These are phyloP conservation scores for Bhutanitis thaidina DNA, from an alignment of 2,888 invertebrate genomes.

Conservation along the genomic window DNA sequence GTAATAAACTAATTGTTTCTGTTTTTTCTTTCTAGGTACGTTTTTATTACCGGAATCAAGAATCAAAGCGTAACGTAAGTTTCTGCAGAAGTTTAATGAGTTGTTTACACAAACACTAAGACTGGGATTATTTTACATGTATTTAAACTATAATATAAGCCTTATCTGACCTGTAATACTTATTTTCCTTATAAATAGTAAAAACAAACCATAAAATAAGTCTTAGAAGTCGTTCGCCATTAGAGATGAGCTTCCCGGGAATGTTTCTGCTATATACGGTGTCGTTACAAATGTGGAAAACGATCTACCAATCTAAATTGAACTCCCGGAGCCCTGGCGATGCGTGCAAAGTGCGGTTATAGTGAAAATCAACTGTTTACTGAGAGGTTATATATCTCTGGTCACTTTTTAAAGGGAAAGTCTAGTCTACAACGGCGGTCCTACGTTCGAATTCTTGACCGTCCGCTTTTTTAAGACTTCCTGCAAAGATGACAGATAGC, in stretches of 20 bases:
- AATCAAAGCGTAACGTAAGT: no score
- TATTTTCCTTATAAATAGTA: background rate
- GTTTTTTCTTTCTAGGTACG: no score
- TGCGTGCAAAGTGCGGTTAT: background rate
- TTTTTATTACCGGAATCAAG: no score
- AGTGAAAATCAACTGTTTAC: no score
- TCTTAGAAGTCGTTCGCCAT: conserved; percentile 3
- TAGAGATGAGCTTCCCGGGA: conserved; percentile 4
- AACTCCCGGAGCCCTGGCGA: background rate
- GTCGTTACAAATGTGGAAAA: conserved; percentile 2
- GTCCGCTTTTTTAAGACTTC: conserved; percentile 17
- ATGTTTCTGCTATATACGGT: conserved; percentile 3
- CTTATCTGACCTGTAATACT: background rate
- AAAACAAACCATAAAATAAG: background rate
- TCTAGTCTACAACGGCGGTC: conserved; percentile 1
- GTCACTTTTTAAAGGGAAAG: conserved; percentile 18
- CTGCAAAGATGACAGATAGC: conserved; percentile 17
- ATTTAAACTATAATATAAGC: no score
- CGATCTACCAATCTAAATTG: background rate
- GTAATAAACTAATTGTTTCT: no score
- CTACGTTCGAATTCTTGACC: conserved; percentile 10
- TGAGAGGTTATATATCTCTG: conserved; percentile 1
- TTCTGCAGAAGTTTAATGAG: no score
- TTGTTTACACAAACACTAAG: no score
- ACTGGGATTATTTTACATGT: no score